Percentiles rank a stretch among this genome's conserved stretches.
These are phyloP conservation scores for Dromius quadrimaculatus DNA, from an alignment of 2,888 invertebrate genomes.

Conservation along the genomic window DNA sequence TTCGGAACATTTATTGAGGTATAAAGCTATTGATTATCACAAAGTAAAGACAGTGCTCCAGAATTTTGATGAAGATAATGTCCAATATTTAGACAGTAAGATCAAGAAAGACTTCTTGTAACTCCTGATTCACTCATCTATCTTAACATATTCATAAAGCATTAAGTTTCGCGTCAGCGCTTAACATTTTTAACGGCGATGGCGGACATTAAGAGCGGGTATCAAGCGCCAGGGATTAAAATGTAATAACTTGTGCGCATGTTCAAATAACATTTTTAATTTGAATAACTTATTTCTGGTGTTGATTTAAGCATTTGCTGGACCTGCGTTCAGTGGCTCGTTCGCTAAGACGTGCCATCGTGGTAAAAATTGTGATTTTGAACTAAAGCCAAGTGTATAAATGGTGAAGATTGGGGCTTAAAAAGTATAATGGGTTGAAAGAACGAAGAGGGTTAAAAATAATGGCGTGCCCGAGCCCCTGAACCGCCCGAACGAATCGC, in stretches of 20 bases:
- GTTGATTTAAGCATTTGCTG: slow-evolving; percentile 77
- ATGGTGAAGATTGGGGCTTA: slow-evolving; percentile 80
- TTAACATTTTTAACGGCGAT: slow-evolving; percentile 66
- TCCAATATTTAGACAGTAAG: too few species aligned
- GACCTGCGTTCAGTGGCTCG: slow-evolving; percentile 65
- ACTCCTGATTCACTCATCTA: too few species aligned
- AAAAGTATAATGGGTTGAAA: slow-evolving; percentile 75
- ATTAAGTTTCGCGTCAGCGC: slow-evolving; percentile 60
- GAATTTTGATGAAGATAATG: too few species aligned
- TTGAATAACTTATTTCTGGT: slow-evolving; percentile 80
- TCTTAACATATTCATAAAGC: slow-evolving; percentile 43
- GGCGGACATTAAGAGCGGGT: slow-evolving; percentile 64
- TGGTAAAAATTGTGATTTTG: slow-evolving; percentile 79
- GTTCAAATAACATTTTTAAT: slow-evolving; percentile 77
- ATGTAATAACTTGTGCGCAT: slow-evolving; percentile 67
- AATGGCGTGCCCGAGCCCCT: slow-evolving; percentile 59
- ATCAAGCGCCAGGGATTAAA: slow-evolving; percentile 67
- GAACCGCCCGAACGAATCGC: slow-evolving; percentile 18
- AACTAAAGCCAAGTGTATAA: slow-evolving; percentile 79
- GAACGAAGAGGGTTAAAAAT: slow-evolving; percentile 60
- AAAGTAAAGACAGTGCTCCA: too few species aligned
- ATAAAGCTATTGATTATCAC: too few species aligned
- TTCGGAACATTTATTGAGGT: neutral
- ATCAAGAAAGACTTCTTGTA: neutral
- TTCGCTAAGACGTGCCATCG: slow-evolving; percentile 75